Percentiles rank a stretch among this genome's conserved stretches.
These are phyloP conservation scores for Falco cherrug DNA, from an alignment of 2,797 vertebrate species.

Conservation along the genomic window DNA sequence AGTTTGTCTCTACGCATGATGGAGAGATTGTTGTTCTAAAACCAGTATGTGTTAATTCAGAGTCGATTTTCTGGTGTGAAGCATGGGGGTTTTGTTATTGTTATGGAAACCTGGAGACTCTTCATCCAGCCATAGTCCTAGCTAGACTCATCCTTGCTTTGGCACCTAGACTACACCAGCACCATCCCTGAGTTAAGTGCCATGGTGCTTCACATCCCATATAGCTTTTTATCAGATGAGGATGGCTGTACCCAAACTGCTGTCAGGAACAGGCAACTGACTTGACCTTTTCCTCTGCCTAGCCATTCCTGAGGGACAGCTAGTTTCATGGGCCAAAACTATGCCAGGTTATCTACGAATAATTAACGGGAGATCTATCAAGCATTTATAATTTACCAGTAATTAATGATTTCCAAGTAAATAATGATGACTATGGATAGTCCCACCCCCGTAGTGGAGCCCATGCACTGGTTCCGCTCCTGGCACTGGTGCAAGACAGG, in stretches of 20 bases:
- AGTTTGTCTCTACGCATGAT: not conserved
- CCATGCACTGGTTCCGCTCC: rapidly evolving
- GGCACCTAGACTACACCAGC: not conserved
- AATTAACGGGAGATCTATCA: not conserved
- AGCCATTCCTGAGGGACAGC: not conserved
- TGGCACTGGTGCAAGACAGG: not conserved
- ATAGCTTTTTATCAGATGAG: not conserved
- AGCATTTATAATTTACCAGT: not conserved
- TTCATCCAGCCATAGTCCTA: not conserved
- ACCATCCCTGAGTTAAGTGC: not conserved
- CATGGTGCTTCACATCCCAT: not conserved
- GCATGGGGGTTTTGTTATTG: not conserved
- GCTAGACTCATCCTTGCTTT: not conserved
- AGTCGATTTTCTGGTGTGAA: not conserved
- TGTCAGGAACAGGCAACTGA: not conserved
- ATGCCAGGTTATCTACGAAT: not conserved
- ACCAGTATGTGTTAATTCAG: not conserved
- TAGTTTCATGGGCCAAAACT: not conserved
- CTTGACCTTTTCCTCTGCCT: not conserved
- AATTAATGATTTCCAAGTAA: not conserved
- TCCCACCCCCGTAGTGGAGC: not conserved
- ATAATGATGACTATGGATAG: not conserved
- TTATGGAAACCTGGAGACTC: not conserved
- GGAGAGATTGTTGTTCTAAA: not conserved
- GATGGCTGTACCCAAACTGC: not conserved